Evolutionary conservation across 2,113 vertebrate genomes (phyloP), one percentile per base, ranked within the genome.

Genomic region (Hypocryptadius cinnamomeus): DNA sequence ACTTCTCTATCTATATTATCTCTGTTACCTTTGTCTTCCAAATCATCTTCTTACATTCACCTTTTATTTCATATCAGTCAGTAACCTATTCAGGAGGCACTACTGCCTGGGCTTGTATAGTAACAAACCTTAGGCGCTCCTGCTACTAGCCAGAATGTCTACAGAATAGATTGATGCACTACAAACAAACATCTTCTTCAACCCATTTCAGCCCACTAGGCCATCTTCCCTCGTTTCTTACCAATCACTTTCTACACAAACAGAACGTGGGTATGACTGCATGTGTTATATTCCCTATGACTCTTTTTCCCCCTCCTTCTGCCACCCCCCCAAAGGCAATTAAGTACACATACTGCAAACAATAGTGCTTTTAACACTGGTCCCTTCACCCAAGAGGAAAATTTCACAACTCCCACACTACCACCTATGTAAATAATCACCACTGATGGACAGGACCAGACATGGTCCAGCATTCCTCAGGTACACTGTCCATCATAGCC

Each of bases 241-340:
- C 30, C 11, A 27, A 68, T 31, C 47, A 4, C 27, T 25, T 64
- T 54, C 44, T 21, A 61, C 27, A 8, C 39, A 81, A 77, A 10
- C 2, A 78, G 35, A 87, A 87, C 37, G 8, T 48, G 23, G n/a
- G 19, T 16, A n/a, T 3, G 5, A 69, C 0, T 18, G 10, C 64
- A 69, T 0, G 5, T 1, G 2, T 25, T 51, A 71, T 24, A 59
- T 44, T 84, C 77, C 9, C 1, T 10, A 19, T 0, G 5, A 66
- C 24, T 90, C 21, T 24, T 44, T 76, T 63, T 42, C 21, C 18
- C 20, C 28, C 19, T 25, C 3, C 27, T 8, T 80, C 81, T 79
- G 25, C 28, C 48, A 39, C 42, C 39, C 64, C 64, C 30, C 69
- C 44, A 44, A 70, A 81, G 35, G 45, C 50, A 74, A 56, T 18